Conservation (phyloP, 1,140 invertebrate genomes). For the Octopus sinensis region DNA sequence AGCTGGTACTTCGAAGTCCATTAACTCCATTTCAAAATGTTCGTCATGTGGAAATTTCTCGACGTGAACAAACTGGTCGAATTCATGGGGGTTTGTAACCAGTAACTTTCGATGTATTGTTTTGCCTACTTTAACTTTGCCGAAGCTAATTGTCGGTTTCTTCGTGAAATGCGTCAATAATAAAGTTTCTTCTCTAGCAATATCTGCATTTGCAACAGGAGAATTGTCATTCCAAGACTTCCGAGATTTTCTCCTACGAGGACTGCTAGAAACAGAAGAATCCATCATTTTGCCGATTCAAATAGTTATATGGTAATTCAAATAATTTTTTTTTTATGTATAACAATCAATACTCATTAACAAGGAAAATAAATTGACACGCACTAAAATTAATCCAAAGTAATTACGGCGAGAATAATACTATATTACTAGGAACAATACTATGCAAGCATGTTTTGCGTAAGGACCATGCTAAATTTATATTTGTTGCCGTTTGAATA, state of each 20-base stretch:
- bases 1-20: conserved; percentile 36
- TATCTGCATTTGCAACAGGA: neutral
- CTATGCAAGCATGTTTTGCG: no score
- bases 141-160: conserved; percentile 44
- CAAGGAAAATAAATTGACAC: neutral
- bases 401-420: no score
- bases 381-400: no score
- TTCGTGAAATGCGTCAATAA: conserved; percentile 47
- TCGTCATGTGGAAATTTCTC: conserved; percentile 48
- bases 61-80: conserved; percentile 44
- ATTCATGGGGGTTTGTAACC: conserved; percentile 47
- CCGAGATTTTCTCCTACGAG: neutral
- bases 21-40: conserved; percentile 36
- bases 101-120: conserved; percentile 33
- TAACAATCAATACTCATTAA: neutral
- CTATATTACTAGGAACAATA: no score
- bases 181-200: conserved; percentile 31
- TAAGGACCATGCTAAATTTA: no score
- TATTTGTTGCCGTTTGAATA: no score
- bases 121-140: conserved; percentile 31
- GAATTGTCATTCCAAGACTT: neutral
- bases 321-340: neutral
- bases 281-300: neutral
- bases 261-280: neutral
- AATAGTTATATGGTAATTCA: neutral